Evolutionary conservation across 2,888 invertebrate genomes (phyloP), one percentile per base, ranked within the genome.

Genomic region (Pseudococcus viburni): DNA sequence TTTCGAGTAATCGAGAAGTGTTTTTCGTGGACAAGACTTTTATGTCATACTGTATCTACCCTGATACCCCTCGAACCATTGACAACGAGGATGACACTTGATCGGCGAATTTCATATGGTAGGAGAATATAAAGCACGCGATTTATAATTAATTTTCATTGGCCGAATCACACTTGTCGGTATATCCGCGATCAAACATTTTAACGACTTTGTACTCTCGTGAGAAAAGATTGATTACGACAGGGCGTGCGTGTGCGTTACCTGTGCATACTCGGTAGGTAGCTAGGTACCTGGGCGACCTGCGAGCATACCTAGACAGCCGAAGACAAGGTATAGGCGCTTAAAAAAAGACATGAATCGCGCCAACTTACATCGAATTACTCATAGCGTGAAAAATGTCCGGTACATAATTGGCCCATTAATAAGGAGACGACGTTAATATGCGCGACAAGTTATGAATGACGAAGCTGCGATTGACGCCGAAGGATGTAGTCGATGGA

Each of bases 391-490:
- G 39, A 77, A 77, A 77, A 77, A 77, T 77, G 77, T 42, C 77
- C 42, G 77, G 77, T 77, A 42, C 77, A 77, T 77, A 77, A 77
- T 77, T 77, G 77, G 77, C 77, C 77, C 77, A 77, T 77, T 77
- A 77, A 77, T 77, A 77, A 77, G 77, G 77, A 77, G 77, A 77
- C 77, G 77, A 26, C 26, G 77, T 77, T 77, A 77, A 77, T 77
- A 77, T 77, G 77, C 77, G 77, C 77, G 77, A 77, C 77, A 77
- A 77, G 77, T 77, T 77, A 42, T 77, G 77, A 77, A 77, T 77
- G 77, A 77, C 77, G 77, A 77, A 77, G 77, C 77, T 77, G 39
- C 77, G 42, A 77, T 77, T 77, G 77, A 77, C 42, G 77, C 77
- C 77, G 77, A 42, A 77, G 77, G 77, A 77, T 77, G 77, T 77